A percentile compares a stretch with the other conserved stretches of the same genome.
Conservation (phyloP, 2,797 vertebrate genomes). For the Typhlichthys eigenmanni region DNA sequence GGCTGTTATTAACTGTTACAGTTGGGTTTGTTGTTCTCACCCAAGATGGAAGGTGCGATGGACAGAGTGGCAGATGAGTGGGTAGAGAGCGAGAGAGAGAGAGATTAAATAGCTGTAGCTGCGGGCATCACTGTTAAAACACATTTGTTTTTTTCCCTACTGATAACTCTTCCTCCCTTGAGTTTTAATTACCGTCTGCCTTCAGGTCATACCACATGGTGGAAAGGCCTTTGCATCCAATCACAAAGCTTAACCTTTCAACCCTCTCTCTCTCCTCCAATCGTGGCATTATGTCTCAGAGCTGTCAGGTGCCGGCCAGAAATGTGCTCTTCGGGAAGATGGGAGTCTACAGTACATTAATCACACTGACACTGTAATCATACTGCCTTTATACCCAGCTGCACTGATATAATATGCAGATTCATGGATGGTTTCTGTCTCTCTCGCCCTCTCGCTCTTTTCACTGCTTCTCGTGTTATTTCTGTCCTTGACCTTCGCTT, state of each 20-base stretch:
- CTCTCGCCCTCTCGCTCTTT: slow-evolving; percentile 10
- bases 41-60: slow-evolving; percentile 20
- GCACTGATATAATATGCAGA: slow-evolving; percentile 43
- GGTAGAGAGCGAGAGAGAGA: slow-evolving; percentile 30
- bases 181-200: slow-evolving; percentile 58
- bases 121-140: slow-evolving; percentile 42
- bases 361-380: slow-evolving; percentile 63
- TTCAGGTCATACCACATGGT: slow-evolving; percentile 31
- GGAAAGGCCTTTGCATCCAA: slow-evolving; percentile 51
- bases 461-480: slow-evolving; percentile 37
- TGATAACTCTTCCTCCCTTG: slow-evolving; percentile 45
- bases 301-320: slow-evolving; percentile 54
- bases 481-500: slow-evolving; percentile 71
- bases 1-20: slow-evolving; percentile 60
- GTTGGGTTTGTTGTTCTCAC: slow-evolving; percentile 36
- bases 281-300: slow-evolving; percentile 64
- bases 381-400: slow-evolving; percentile 28
- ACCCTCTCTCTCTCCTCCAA: slow-evolving; percentile 57
- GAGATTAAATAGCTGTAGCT: slow-evolving; percentile 24
- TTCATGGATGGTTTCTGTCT: slow-evolving; percentile 39
- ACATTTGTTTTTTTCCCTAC: slow-evolving; percentile 45
- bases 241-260: slow-evolving; percentile 62
- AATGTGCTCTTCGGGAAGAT: slow-evolving; percentile 11
- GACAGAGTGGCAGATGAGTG: slow-evolving; percentile 31
- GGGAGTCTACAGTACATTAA: slow-evolving; percentile 45